Conservation (phyloP, 2,888 invertebrate genomes). For the Copidosoma aretas region DNA sequence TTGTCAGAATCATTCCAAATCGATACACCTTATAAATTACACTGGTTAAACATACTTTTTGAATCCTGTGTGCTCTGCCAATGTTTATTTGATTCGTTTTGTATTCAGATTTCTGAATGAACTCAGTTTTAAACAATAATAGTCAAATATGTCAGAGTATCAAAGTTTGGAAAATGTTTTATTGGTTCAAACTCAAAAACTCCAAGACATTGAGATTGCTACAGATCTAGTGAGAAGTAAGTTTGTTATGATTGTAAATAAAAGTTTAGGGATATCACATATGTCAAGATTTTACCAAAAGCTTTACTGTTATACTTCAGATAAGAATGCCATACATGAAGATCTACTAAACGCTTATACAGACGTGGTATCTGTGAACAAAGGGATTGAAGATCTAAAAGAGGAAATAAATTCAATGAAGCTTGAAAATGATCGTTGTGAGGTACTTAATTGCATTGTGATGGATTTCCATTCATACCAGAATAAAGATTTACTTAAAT, state of each 20-base stretch:
- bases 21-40: too few species aligned
- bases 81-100: too few species aligned
- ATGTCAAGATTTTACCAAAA: background rate
- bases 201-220: slow-evolving; percentile 44
- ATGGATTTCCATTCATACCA: too few species aligned
- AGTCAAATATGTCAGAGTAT: background rate
- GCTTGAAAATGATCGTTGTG: slow-evolving; percentile 41
- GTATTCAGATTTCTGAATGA: too few species aligned
- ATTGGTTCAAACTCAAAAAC: slow-evolving; percentile 38
- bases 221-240: slow-evolving; percentile 48
- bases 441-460: too few species aligned
- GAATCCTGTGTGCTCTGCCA: too few species aligned
- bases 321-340: slow-evolving; percentile 43
- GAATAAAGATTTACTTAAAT: slow-evolving; percentile 32
- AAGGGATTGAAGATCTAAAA: slow-evolving; percentile 38
- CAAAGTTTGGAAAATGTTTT: slow-evolving; percentile 45
- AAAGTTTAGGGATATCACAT: background rate
- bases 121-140: too few species aligned
- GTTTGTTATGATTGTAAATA: too few species aligned
- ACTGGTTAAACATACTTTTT: too few species aligned
- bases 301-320: slow-evolving; percentile 37
- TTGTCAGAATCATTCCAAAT: too few species aligned
- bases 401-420: slow-evolving; percentile 43
- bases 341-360: slow-evolving; percentile 40
- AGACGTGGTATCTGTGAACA: slow-evolving; percentile 35